phyloP scores from a whole-genome alignment of 2,888 invertebrate genomes.

The Aleiodes testaceus region DNA sequence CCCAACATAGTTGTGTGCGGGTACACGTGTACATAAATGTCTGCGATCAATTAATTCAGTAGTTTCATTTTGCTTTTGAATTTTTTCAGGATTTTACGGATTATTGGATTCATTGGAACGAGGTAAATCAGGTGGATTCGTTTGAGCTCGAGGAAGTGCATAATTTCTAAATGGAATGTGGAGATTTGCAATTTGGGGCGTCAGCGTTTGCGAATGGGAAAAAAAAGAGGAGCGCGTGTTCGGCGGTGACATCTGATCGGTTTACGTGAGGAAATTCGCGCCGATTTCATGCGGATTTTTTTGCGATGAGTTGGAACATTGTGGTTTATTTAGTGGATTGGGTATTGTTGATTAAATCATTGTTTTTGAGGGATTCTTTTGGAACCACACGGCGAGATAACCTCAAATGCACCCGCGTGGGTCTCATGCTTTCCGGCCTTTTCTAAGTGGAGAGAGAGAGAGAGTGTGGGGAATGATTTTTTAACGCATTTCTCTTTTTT shows the following conservation, averaged over 20 bases:
- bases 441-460: background rate
- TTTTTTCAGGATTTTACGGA: background rate
- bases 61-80: background rate
- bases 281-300: background rate
- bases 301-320: background rate
- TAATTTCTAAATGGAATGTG: too few species aligned
- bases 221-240: background rate
- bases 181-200: too few species aligned
- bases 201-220: too few species aligned
- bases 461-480: constrained; percentile 2
- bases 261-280: background rate
- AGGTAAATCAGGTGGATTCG: too few species aligned
- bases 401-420: constrained; percentile 12
- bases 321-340: background rate
- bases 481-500: background rate
- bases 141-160: too few species aligned
- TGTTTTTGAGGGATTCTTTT: background rate
- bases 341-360: too few species aligned
- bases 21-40: constrained; percentile 24
- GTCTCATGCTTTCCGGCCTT: constrained; percentile 20
- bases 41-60: background rate
- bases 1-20: constrained; percentile 5
- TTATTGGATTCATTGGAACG: background rate
- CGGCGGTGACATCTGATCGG: background rate
- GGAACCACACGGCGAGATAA: constrained; percentile 2